A percentile compares a stretch with the other conserved stretches of the same genome.
phyloP scores from a whole-genome alignment of 2,888 invertebrate genomes.

The Epiblema foenella region DNA sequence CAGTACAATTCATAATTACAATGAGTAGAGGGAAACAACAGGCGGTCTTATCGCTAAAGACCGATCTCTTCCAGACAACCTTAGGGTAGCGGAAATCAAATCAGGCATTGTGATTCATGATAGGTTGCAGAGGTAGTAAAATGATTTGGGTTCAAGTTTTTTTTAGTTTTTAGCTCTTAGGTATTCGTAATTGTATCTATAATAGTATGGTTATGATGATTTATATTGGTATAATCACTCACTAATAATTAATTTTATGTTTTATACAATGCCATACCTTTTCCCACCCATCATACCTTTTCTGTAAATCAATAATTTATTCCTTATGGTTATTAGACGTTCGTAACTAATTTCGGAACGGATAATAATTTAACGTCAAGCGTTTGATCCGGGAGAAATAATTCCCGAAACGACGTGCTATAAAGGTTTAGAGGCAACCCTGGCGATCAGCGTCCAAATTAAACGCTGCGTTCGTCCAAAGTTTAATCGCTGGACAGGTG shows the following conservation, averaged over 20 bases:
- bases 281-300: not conserved
- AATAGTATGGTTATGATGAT: not conserved
- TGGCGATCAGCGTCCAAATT: constrained; percentile 59
- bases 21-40: no score
- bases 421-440: constrained; percentile 50
- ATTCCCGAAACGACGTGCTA: constrained; percentile 34
- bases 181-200: not conserved
- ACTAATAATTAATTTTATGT: not conserved
- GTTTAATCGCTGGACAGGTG: constrained; percentile 79
- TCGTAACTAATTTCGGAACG: constrained; percentile 35
- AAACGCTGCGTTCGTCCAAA: constrained; percentile 60
- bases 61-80: no score
- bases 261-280: not conserved
- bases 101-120: no score
- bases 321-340: constrained; percentile 15
- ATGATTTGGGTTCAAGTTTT: not conserved
- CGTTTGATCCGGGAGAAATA: constrained; percentile 35
- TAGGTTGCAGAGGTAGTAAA: no score
- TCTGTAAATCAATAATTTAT: constrained; percentile 13
- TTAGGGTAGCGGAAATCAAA: no score
- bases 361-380: constrained; percentile 33
- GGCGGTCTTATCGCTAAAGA: no score
- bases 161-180: not conserved
- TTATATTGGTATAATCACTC: no score
- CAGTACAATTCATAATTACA: no score